A percentile compares a stretch with the other conserved stretches of the same genome.
Conservation (phyloP, 2,888 invertebrate species). For the Tipula helvola region DNA sequence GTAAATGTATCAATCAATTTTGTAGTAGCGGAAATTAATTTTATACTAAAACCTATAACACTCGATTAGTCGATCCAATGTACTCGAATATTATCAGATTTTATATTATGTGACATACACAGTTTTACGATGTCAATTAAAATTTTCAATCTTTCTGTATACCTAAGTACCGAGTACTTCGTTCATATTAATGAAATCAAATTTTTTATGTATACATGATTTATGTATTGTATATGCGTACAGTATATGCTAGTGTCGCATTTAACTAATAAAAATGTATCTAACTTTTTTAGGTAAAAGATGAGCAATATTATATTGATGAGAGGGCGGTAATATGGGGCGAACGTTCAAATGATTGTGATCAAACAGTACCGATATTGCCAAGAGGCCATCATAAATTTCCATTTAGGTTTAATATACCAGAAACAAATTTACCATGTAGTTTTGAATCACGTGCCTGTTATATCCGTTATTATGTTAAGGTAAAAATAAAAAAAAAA, state of each 20-base stretch:
- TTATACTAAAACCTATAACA: not conserved
- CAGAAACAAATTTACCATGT: constrained; percentile 12
- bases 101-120: not conserved
- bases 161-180: not conserved
- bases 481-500: not conserved
- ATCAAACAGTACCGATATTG: constrained; percentile 9
- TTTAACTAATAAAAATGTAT: not conserved
- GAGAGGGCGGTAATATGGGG: constrained; percentile 10
- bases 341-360: not conserved
- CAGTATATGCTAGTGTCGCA: not conserved
- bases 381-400: constrained; percentile 6
- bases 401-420: constrained; percentile 11
- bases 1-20: not conserved
- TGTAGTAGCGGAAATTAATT: not conserved
- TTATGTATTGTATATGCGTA: too few relatives aligned
- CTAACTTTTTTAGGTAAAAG: not conserved
- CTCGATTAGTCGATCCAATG: not conserved
- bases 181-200: not conserved
- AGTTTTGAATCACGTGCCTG: constrained; percentile 12
- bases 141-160: not conserved
- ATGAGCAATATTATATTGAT: constrained; percentile 10
- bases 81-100: not conserved
- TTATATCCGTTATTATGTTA: constrained; percentile 10
- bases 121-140: not conserved
- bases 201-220: not conserved